phyloP scores from a whole-genome alignment of 2,113 vertebrate species.

The Megaptera novaeangliae region DNA sequence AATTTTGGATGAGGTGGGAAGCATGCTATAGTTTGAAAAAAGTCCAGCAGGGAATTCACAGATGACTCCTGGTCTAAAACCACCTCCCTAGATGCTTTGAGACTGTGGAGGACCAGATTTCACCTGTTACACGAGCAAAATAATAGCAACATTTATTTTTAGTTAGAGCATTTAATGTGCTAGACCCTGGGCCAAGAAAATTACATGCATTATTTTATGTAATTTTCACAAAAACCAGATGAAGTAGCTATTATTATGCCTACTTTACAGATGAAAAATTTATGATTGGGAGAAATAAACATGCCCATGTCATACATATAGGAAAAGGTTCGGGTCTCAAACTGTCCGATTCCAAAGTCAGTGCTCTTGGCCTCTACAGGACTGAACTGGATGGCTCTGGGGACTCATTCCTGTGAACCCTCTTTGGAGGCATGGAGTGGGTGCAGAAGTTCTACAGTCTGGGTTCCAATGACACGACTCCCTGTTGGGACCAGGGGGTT shows the following conservation, averaged over 20 bases:
- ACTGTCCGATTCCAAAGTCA: background rate
- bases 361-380: background rate
- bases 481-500: background rate
- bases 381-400: background rate
- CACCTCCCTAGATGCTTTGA: background rate
- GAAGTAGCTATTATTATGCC: background rate
- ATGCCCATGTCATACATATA: background rate
- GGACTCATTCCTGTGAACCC: background rate
- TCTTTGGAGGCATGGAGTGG: background rate
- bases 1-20: background rate
- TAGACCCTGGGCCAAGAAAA: background rate
- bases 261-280: background rate
- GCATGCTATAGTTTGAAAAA: background rate
- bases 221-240: background rate
- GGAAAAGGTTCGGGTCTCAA: background rate
- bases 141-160: background rate
- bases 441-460: background rate
- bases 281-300: background rate
- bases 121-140: background rate
- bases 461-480: background rate
- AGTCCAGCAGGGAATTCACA: background rate
- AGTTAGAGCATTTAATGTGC: background rate
- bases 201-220: background rate
- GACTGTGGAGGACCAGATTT: background rate
- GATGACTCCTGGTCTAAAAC: background rate